Evolutionary conservation across 2,113 vertebrate genomes (phyloP), one percentile per base, ranked within the genome.

Genomic region (Campylomormyrus numenius): DNA sequence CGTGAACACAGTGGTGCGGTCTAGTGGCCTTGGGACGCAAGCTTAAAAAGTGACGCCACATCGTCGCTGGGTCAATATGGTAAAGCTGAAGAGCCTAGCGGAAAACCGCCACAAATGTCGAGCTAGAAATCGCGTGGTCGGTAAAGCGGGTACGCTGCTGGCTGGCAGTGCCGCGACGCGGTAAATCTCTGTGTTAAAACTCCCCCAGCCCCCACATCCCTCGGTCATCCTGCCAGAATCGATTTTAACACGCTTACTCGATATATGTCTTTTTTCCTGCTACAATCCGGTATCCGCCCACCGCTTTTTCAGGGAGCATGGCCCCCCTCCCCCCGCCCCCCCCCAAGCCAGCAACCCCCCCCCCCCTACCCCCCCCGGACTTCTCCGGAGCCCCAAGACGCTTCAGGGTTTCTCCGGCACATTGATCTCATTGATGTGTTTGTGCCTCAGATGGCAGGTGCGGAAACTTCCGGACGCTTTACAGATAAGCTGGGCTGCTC

Each of bases 351-450:
- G n/a, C n/a, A n/a, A n/a, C n/a, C n/a, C n/a, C n/a, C n/a, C n/a
- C n/a, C n/a, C n/a, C n/a, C n/a, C n/a, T n/a, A n/a, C 35, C 39
- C 80, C 42, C 31, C 31, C 80, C 35, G 35, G 80, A 24, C 21
- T 85, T 48, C 80, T 85, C 19, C 17, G 80, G 45, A n/a, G 21
- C 42, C 45, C 45, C 15, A 85, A n/a, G 83, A 85, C 1, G 45
- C 83, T 85, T 85, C 45, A 5, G 39, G 45, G 83, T 24, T 85
- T 85, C 83, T 85, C 45, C 6, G 8, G 42, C 42, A n/a, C 39
- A 80, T 80, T 80, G 42, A 85, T 85, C 83, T 85, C 83, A 85
- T 85, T 85, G 83, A 85, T 85, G 83, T 85, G 45, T 48, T 85
- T 85, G 83, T 85, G 83, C 83, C 19, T 85, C 19, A 24, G 83